A percentile compares a stretch with the other conserved stretches of the same genome.
These are phyloP conservation scores for Rallus crepitans DNA, from an alignment of 2,797 vertebrate species.

Conservation along the genomic window DNA sequence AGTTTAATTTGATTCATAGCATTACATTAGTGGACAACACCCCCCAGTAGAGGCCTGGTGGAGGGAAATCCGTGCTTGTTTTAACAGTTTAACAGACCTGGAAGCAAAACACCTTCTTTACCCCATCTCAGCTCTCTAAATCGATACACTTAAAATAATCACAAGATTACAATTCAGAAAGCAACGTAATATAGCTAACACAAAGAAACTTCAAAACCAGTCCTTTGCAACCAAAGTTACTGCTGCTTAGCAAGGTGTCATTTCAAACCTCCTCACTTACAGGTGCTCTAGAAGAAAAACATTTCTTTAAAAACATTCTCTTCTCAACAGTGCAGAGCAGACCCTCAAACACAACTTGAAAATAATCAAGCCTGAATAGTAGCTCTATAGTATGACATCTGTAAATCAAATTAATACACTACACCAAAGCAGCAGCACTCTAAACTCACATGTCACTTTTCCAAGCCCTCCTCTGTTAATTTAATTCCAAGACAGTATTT, in stretches of 20 bases:
- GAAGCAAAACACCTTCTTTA: not conserved
- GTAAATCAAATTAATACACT: not conserved
- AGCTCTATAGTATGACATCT: not conserved
- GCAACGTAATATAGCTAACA: not conserved
- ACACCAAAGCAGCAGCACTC: not conserved
- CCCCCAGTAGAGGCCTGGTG: not conserved
- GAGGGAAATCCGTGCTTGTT: not conserved
- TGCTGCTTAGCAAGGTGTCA: not conserved
- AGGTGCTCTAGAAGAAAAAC: not conserved
- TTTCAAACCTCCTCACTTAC: not conserved
- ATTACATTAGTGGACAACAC: not conserved
- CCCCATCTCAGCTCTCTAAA: not conserved
- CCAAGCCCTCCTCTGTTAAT: not conserved
- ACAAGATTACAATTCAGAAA: not conserved
- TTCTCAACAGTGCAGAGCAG: not conserved
- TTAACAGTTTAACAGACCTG: not conserved
- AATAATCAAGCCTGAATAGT: not conserved
- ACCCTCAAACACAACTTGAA: not conserved
- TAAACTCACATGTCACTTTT: not conserved
- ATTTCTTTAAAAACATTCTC: not conserved
- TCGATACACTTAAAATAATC: not conserved
- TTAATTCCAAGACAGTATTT: constrained; percentile 20
- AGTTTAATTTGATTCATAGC: not conserved
- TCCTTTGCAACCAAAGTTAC: not conserved
- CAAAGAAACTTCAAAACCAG: not conserved